These are phyloP conservation scores for Belgica antarctica DNA, from an alignment of 2,888 invertebrate species.

Conservation along the genomic window DNA sequence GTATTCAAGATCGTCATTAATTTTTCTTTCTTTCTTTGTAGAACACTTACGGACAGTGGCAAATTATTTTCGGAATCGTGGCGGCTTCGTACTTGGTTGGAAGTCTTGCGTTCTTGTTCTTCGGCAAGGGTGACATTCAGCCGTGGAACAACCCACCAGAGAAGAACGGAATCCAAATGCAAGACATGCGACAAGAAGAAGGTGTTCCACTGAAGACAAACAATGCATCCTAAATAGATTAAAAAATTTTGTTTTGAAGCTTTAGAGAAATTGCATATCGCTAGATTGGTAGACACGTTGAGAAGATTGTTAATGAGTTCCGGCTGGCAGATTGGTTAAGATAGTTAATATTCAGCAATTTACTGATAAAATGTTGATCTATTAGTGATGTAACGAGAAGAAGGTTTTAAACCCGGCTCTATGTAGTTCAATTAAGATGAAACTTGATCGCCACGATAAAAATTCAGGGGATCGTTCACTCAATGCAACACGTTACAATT, in stretches of 20 bases:
- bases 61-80: slow-evolving; percentile 76
- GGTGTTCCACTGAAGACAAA: slow-evolving; percentile 54
- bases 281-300: not conserved
- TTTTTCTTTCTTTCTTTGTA: slow-evolving; percentile 1
- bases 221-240: slow-evolving; percentile 14
- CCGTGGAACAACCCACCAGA: slow-evolving; percentile 55
- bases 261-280: slow-evolving; percentile 33
- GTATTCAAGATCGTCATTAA: not conserved
- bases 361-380: slow-evolving; percentile 31
- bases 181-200: slow-evolving; percentile 49
- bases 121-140: slow-evolving; percentile 67
- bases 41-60: slow-evolving; percentile 68
- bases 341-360: slow-evolving; percentile 21
- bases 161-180: not conserved
- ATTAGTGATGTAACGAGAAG: slow-evolving; percentile 17
- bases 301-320: slow-evolving; percentile 7
- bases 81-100: slow-evolving; percentile 69
- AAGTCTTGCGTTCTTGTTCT: slow-evolving; percentile 61
- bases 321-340: not conserved
- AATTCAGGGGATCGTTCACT: no score
- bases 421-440: slow-evolving; percentile 6
- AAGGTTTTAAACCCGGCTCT: not conserved
- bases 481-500: no score
- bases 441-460: not conserved
- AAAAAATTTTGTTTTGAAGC: slow-evolving; percentile 12